A percentile compares a stretch with the other conserved stretches of the same genome.
Evolutionary conservation across 2,888 invertebrate species (phyloP).

Genomic region (Crepidodera aurea): DNA sequence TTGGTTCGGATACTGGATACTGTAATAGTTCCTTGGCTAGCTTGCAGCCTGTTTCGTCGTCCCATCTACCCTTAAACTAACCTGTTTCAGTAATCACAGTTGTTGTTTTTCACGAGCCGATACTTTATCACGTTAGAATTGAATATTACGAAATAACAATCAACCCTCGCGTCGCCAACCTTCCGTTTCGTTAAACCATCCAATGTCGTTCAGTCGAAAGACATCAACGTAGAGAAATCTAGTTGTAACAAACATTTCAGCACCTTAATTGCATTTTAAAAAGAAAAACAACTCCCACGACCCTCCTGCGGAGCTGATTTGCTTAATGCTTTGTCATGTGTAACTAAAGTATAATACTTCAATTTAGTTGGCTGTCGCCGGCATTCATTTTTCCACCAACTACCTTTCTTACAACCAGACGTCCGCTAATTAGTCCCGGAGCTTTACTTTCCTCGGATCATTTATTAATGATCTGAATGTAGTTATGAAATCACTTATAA

Average conservation of each 20-base stretch:
- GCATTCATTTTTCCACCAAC: constrained; percentile 60
- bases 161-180: no score
- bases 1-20: no score
- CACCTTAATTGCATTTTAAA: constrained; percentile 51
- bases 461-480: no score
- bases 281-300: constrained; percentile 47
- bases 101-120: no score
- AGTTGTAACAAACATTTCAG: constrained; percentile 26
- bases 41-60: no score
- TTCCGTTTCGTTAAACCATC: no score
- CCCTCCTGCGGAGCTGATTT: constrained; percentile 53
- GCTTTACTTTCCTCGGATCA: neutral
- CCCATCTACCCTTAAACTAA: no score
- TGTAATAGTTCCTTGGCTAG: no score
- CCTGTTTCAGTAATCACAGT: no score
- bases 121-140: no score
- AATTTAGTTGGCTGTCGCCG: constrained; percentile 61
- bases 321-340: constrained; percentile 58
- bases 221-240: neutral
- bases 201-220: neutral
- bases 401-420: constrained; percentile 59
- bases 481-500: no score
- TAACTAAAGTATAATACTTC: constrained; percentile 59
- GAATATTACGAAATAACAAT: no score
- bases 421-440: constrained; percentile 43